Percentiles rank a stretch among this genome's conserved stretches.
Conservation (phyloP, 23 tunicate species). For the Trididemnum miniatum region DNA sequence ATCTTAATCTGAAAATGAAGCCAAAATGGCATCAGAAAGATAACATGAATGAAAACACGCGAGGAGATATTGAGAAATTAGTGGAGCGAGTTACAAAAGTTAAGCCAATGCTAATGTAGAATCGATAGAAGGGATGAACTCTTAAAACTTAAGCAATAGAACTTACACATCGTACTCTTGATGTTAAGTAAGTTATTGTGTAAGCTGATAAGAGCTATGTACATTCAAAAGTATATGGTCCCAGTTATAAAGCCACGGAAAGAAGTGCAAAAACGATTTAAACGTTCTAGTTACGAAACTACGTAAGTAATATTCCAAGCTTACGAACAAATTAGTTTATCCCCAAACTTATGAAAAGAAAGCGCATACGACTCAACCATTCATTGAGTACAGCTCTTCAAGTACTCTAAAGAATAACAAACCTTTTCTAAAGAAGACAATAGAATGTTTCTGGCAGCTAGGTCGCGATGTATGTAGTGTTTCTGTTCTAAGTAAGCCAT, state of each 20-base stretch:
- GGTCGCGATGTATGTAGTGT: conserved; percentile 88
- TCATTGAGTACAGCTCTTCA: no score
- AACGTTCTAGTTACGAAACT: no score
- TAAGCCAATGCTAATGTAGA: background rate
- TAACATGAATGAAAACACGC: background rate
- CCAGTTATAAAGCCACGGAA: no score
- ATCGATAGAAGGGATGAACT: background rate
- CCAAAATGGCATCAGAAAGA: background rate
- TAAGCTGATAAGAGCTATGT: no score
- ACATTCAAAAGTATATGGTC: no score
- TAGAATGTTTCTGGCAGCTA: conserved; percentile 92
- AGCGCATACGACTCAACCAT: no score
- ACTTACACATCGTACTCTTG: background rate
- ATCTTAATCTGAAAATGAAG: conserved; percentile 69
- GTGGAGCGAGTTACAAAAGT: background rate
- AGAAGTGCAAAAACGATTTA: no score
- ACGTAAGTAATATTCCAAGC: no score
- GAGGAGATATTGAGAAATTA: background rate
- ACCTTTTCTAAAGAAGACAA: conserved; percentile 82
- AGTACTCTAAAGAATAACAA: background rate
- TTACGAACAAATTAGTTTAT: no score
- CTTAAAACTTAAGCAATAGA: background rate
- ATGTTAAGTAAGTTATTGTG: no score
- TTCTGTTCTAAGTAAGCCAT: conserved; percentile 96
- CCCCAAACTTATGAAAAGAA: no score